Conservation (phyloP, 2,888 invertebrate genomes). For the Limnephilus auricula region DNA sequence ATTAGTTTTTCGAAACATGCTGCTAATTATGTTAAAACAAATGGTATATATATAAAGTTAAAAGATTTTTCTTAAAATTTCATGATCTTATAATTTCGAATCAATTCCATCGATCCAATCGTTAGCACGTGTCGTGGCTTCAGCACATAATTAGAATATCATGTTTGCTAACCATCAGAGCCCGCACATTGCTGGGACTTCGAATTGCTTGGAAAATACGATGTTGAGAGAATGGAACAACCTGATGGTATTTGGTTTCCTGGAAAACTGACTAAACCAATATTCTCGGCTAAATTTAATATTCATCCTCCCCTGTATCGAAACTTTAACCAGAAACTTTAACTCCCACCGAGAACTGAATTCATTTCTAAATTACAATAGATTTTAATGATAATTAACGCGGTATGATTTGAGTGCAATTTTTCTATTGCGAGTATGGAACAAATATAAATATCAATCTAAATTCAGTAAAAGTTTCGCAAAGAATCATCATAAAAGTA, state of each 20-base stretch:
- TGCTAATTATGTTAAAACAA: too few relatives aligned
- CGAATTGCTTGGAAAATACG: not conserved
- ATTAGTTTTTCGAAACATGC: too few relatives aligned
- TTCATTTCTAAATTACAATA: not conserved
- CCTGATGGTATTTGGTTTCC: not conserved
- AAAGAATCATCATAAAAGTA: too few relatives aligned
- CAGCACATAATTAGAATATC: not conserved
- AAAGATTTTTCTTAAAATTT: too few relatives aligned
- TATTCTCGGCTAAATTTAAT: not conserved
- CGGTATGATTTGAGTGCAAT: too few relatives aligned
- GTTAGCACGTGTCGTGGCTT: not conserved
- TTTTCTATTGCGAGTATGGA: too few relatives aligned
- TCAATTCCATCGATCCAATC: too few relatives aligned
- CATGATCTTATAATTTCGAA: not conserved
- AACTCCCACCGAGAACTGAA: not conserved
- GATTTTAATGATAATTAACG: too few relatives aligned
- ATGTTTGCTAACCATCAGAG: not conserved
- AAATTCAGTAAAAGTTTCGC: too few relatives aligned
- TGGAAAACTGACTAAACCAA: not conserved
- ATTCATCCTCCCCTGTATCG: not conserved
- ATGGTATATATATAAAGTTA: too few relatives aligned
- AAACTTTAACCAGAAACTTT: too few relatives aligned
- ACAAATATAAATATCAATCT: too few relatives aligned
- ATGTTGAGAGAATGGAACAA: not conserved
- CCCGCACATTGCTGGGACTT: not conserved